These are phyloP conservation scores for Glossophaga mutica DNA, from an alignment of 2,797 vertebrate genomes.

Conservation along the genomic window DNA sequence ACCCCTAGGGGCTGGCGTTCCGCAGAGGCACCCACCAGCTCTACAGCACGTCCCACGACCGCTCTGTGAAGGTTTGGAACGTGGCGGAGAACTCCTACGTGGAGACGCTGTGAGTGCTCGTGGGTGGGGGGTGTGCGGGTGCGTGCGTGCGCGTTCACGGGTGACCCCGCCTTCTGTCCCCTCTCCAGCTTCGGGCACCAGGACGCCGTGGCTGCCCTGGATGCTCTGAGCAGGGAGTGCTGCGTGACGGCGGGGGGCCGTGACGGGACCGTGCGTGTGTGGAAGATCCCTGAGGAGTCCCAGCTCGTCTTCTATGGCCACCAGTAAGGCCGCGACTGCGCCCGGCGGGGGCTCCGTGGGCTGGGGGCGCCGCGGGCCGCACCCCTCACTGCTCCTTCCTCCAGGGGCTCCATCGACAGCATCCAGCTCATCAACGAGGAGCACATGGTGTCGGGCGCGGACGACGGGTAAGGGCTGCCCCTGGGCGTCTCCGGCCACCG, in stretches of 20 bases:
- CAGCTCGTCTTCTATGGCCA: conserved; percentile 96
- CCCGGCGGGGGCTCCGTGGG: fast-evolving
- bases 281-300: conserved; percentile 97
- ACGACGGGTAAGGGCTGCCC: conserved; percentile 90
- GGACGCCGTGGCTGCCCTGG: conserved; percentile 91
- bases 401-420: conserved; percentile 95
- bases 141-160: fast-evolving
- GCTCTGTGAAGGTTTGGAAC: conserved; percentile 96
- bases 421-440: conserved; percentile 97
- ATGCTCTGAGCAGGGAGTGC: conserved; percentile 92
- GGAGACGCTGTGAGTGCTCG: conserved; percentile 92
- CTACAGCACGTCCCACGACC: conserved; percentile 95
- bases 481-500: background rate
- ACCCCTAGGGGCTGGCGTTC: conserved; percentile 92
- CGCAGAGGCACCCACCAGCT: conserved; percentile 92
- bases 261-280: conserved; percentile 92
- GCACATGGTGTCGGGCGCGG: conserved; percentile 94
- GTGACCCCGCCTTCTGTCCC: background rate
- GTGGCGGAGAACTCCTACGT: conserved; percentile 95
- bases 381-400: background rate
- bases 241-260: conserved; percentile 95
- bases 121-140: fast-evolving
- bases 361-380: background rate
- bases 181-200: conserved; percentile 94
- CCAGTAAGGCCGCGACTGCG: conserved; percentile 84